A percentile compares a stretch with the other conserved stretches of the same genome.
Evolutionary conservation across 2,797 vertebrate species (phyloP).

Genomic region (Sandelia bainsii): DNA sequence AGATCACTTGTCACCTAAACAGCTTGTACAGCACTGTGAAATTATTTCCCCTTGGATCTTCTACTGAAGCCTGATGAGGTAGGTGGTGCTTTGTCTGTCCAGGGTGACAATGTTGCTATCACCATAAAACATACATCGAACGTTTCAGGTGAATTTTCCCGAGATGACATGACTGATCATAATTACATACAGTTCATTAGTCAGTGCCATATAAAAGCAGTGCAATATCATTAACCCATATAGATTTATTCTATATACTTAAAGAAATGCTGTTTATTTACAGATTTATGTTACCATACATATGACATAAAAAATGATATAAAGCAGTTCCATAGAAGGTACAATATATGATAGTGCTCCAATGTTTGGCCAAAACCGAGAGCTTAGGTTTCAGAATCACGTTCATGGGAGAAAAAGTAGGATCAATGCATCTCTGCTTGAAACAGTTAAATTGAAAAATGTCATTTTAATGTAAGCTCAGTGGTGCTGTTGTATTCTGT

Average conservation of each 20-base stretch:
- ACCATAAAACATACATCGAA: too few relatives aligned
- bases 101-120: too few relatives aligned
- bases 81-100: too few relatives aligned
- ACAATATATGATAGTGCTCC: too few relatives aligned
- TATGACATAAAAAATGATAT: not conserved
- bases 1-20: too few relatives aligned
- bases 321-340: not conserved
- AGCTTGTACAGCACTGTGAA: too few relatives aligned
- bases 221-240: not conserved
- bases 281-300: not conserved
- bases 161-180: not conserved
- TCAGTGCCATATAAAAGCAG: not conserved
- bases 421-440: not conserved
- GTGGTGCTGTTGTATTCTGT: not conserved
- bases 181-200: not conserved
- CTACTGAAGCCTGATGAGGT: too few relatives aligned
- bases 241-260: not conserved
- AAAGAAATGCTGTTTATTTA: not conserved
- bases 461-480: slow-evolving; percentile 3
- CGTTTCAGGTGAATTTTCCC: too few relatives aligned
- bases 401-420: not conserved
- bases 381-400: not conserved
- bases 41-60: too few relatives aligned
- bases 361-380: too few relatives aligned
- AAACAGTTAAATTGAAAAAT: slow-evolving; percentile 6